Base-by-base conservation (phyloP, 92 coral and sea anemone genomes). In the Epizoanthus ramosus region DNA sequence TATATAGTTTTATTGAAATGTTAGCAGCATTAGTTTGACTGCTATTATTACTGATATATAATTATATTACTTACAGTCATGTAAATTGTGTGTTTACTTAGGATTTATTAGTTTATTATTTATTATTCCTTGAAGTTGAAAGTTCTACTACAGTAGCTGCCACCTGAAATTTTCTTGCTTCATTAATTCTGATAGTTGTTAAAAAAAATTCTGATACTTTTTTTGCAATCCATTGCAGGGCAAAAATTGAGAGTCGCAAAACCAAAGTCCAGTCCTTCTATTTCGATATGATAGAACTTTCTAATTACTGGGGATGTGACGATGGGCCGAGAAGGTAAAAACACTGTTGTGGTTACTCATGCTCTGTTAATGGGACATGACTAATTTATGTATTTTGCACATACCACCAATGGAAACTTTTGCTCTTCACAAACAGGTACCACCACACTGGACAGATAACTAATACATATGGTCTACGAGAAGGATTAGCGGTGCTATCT, bases 271-370 rank as follows among this genome's bases (percentile, higher is more conserved):
- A 83, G 41, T 86, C 89, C 18, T 80, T 80, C 59, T 86, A 86
- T 39, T 86, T 86, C 80, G 89, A 86, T 73, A 77, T 86, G 23
- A 63, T 79, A 1, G 83, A 80, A 68, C 83, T 86, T 80, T 83
- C 89, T 3, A 86, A 86, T 53, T 86, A 86, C 64, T 86, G 89
- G 89, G 89, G 89, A 6, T 86, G 89, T 60, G 89, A 86, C 31
- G 89, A 86, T 1, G 89, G 85, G 4, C 85, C 85, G 39, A 74
- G 85, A 57, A 81, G 87, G 86, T 81, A 61, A 0, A 15, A 22
- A 50, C 59, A 17, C 3, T 41, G 24, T 10, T 43, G 19, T 35
- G n/a, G 15, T 16, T 41, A 25, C 54, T 7, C 24, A n/a, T 43
- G 54, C 10, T 70, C 8, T 35, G 13, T 21, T 35, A 63, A 28